Base-by-base conservation (phyloP, 2,888 invertebrate species). In the Megamerina dolium region DNA sequence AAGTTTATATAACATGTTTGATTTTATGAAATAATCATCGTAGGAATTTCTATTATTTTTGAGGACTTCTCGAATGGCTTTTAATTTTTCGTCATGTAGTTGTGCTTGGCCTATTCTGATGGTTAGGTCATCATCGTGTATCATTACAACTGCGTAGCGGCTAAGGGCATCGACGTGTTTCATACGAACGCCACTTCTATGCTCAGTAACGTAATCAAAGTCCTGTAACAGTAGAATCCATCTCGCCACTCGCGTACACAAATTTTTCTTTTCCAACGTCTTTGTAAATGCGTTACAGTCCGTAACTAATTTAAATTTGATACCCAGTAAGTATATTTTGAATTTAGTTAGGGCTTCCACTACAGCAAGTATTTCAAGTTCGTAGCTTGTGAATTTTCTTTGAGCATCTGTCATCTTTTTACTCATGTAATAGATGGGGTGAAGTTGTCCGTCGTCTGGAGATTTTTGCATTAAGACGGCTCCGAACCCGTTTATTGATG, bases 401-500 rank as follows among this genome's bases (percentile, higher is more conserved):
- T 44, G 31, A 2, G 37, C 37, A 23, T 41, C 43, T 4, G 41
- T 35, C 9, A 38, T 46, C 27, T 43, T 49, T 18, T 21, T 35
- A 13, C 45, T 46, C 43, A 43, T 41, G 27, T 31, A 46, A 14
- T 46, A 49, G 0, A 43, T 30, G 5, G 40, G 37, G 23, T 47
- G 41, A 10, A 48, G 19, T 4, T 14, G 29, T 13, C 16, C 27
- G 19, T 41, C 36, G 9, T 21, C 31, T 2, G 41, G 34, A 9
- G 33, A 46, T 5, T 58, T 56, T n/a, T 38, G 38, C 38, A 38
- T 12, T 19, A 29, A 29, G 17, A 29, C 20, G 6, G 54, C 57
- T 8, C 57, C 60, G 29, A 56, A 34, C 2, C 60, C 60, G 2
- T 51, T 14, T 10, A 47, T 16, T 37, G 54, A 55, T 5, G 60